phyloP scores from a whole-genome alignment of 2,113 vertebrate species.

The Emydocephalus ijimae region DNA sequence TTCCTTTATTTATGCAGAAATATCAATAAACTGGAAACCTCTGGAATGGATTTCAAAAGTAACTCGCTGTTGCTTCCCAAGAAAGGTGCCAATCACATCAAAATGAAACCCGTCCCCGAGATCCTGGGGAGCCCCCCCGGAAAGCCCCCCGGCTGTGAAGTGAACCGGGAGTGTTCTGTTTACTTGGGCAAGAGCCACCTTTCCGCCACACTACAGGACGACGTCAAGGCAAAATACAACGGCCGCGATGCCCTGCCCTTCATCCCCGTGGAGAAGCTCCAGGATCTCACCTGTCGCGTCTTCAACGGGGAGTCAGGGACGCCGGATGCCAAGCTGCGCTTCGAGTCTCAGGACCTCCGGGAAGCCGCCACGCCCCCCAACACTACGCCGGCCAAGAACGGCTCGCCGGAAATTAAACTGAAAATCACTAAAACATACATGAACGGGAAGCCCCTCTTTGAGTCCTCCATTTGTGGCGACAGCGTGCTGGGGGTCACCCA shows the following conservation, averaged over 20 bases:
- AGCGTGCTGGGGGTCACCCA: conserved; percentile 67
- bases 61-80: conserved; percentile 80
- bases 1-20: conserved; percentile 50
- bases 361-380: conserved; percentile 77
- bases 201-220: conserved; percentile 82
- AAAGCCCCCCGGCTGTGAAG: conserved; percentile 78
- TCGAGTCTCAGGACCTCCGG: conserved; percentile 78
- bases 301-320: conserved; percentile 87
- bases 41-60: conserved; percentile 75
- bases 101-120: conserved; percentile 92
- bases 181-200: conserved; percentile 87
- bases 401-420: conserved; percentile 85
- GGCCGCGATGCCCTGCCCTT: conserved; percentile 79
- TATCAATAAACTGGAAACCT: conserved; percentile 71
- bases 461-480: conserved; percentile 82
- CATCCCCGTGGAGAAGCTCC: conserved; percentile 80
- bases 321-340: conserved; percentile 75
- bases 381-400: conserved; percentile 77
- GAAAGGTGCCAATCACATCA: conserved; percentile 78
- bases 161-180: conserved; percentile 82
- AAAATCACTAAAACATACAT: conserved; percentile 89
- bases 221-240: conserved; percentile 85
- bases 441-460: conserved; percentile 81
- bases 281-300: conserved; percentile 89
- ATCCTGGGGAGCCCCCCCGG: conserved; percentile 73